Conservation (phyloP, 2,797 vertebrate genomes). For the Notamacropus eugenii region DNA sequence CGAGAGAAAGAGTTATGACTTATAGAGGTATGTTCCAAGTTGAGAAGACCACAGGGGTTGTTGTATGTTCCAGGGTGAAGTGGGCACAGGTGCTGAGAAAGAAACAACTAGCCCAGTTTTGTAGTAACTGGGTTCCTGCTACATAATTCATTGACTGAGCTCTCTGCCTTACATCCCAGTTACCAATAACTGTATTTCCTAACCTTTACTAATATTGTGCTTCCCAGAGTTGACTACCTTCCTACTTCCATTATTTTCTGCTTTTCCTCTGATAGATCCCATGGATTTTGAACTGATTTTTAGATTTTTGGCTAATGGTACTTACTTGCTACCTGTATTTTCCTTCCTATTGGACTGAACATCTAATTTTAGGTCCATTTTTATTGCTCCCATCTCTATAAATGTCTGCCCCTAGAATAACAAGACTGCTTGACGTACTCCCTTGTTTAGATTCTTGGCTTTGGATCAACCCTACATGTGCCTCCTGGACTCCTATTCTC, state of each 20-base stretch:
- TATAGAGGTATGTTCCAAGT: neutral
- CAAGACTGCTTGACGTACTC: neutral
- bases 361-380: neutral
- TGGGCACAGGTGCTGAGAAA: neutral
- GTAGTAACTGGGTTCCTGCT: neutral
- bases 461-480: neutral
- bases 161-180: neutral
- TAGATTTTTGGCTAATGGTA: neutral
- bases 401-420: neutral
- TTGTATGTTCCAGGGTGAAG: neutral
- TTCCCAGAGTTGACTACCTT: neutral
- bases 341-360: neutral
- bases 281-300: neutral
- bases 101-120: neutral
- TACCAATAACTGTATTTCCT: neutral
- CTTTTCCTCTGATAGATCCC: neutral
- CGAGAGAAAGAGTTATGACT: neutral
- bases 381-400: neutral
- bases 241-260: neutral
- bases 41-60: neutral
- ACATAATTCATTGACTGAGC: neutral
- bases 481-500: neutral
- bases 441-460: neutral
- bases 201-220: neutral
- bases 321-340: neutral